Conservation (phyloP, 1,140 invertebrate genomes). For the Achatina immaculata region DNA sequence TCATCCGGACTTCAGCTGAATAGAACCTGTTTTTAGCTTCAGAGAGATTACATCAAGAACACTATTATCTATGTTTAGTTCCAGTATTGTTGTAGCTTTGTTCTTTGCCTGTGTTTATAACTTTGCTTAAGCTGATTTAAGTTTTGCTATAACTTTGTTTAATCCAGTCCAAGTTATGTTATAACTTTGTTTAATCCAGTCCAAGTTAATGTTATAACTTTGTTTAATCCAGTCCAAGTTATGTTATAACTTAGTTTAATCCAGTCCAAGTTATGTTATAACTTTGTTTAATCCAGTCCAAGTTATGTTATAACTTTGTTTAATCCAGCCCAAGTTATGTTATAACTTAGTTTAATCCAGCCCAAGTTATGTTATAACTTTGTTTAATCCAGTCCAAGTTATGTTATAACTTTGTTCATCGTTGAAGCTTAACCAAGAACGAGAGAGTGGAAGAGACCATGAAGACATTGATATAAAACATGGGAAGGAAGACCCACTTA, state of each 20-base stretch:
- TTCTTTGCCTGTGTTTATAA: too few species aligned
- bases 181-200: neutral
- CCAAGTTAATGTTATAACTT: neutral
- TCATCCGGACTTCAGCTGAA: too few species aligned
- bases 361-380: neutral
- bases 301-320: too few species aligned
- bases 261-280: neutral
- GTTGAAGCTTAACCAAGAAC: slow-evolving; percentile 59
- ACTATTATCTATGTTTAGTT: too few species aligned
- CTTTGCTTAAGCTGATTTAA: neutral
- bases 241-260: neutral
- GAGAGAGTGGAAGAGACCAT: slow-evolving; percentile 65
- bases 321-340: neutral
- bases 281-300: neutral
- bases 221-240: neutral
- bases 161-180: neutral
- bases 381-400: neutral
- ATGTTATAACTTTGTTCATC: neutral
- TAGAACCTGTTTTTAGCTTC: too few species aligned
- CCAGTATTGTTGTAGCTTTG: too few species aligned
- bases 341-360: neutral
- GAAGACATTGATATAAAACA: slow-evolving; percentile 88
- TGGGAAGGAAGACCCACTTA: slow-evolving; percentile 87
- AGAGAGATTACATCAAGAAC: too few species aligned
- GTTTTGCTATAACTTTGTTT: neutral